A percentile compares a stretch with the other conserved stretches of the same genome.
phyloP scores from a whole-genome alignment of 1,140 invertebrate species.

The Drosophila bipectinata region DNA sequence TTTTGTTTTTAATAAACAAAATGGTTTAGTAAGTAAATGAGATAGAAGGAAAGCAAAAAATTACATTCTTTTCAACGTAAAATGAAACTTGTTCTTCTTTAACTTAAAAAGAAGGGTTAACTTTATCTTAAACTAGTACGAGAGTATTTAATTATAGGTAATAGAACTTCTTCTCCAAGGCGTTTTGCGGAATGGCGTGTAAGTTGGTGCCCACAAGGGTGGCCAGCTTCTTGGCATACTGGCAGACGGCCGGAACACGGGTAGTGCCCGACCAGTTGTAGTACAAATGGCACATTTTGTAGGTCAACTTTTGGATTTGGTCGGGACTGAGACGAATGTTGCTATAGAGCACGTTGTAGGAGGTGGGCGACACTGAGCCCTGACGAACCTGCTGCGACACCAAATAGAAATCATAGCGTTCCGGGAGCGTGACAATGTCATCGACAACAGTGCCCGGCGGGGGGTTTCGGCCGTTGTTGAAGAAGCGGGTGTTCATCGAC shows the following conservation, averaged over 20 bases:
- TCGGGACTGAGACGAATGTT: conserved; percentile 87
- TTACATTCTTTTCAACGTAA: conserved; percentile 1
- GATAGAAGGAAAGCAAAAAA: background rate
- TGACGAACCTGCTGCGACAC: conserved; percentile 91
- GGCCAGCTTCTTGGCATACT: conserved; percentile 94
- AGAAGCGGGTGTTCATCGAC: conserved; percentile 89
- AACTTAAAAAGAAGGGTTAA: background rate
- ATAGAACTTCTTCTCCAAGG: conserved; percentile 85
- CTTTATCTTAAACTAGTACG: background rate
- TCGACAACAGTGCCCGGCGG: conserved; percentile 94
- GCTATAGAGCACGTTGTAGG: conserved; percentile 91
- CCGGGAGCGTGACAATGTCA: conserved; percentile 91
- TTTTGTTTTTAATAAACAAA: background rate
- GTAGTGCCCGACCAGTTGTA: conserved; percentile 94
- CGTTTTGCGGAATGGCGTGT: conserved; percentile 86
- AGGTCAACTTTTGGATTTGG: conserved; percentile 90
- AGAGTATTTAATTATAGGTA: conserved; percentile 79
- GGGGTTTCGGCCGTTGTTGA: conserved; percentile 85
- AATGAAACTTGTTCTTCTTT: background rate
- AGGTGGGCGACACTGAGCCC: conserved; percentile 92
- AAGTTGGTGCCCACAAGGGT: conserved; percentile 90
- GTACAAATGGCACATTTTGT: conserved; percentile 93
- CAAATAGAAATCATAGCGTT: conserved; percentile 93
- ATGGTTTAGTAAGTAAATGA: background rate
- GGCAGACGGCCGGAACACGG: conserved; percentile 93